These are phyloP conservation scores for Scaptomyza flava DNA, from an alignment of 2,888 invertebrate genomes.

Conservation along the genomic window DNA sequence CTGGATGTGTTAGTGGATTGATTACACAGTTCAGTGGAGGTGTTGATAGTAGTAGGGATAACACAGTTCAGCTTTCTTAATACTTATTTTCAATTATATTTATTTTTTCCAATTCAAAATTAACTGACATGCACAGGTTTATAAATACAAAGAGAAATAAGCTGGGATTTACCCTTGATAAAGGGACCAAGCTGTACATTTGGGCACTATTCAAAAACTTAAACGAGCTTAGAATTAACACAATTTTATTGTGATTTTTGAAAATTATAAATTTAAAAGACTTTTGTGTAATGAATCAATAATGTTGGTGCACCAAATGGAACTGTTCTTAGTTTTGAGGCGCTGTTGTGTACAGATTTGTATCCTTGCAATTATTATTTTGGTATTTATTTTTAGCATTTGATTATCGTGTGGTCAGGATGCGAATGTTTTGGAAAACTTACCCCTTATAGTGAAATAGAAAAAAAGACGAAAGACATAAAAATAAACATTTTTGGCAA, in stretches of 20 bases:
- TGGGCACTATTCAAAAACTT: too few species aligned
- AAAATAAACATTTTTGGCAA: slow-evolving; percentile 9
- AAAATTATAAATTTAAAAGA: neutral
- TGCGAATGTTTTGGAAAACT: slow-evolving; percentile 12
- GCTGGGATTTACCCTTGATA: neutral
- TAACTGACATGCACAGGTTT: neutral
- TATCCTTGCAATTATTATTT: too few species aligned
- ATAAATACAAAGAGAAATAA: neutral
- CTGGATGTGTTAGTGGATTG: neutral
- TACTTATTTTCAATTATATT: neutral
- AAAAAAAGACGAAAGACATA: neutral
- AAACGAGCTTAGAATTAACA: too few species aligned
- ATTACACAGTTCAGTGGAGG: slow-evolving; percentile 1
- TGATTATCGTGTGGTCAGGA: too few species aligned
- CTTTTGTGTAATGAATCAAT: neutral
- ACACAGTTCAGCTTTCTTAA: neutral
- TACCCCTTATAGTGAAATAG: slow-evolving; percentile 14
- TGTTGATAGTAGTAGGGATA: too few species aligned
- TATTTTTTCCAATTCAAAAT: neutral
- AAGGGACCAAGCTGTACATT: too few species aligned
- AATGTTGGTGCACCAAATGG: too few species aligned
- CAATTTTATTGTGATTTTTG: neutral
- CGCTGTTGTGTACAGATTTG: too few species aligned
- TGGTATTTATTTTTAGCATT: too few species aligned
- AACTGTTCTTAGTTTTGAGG: too few species aligned